These are phyloP conservation scores for Oxyteleia sp. DNA, from an alignment of 2,888 invertebrate genomes.

Conservation along the genomic window DNA sequence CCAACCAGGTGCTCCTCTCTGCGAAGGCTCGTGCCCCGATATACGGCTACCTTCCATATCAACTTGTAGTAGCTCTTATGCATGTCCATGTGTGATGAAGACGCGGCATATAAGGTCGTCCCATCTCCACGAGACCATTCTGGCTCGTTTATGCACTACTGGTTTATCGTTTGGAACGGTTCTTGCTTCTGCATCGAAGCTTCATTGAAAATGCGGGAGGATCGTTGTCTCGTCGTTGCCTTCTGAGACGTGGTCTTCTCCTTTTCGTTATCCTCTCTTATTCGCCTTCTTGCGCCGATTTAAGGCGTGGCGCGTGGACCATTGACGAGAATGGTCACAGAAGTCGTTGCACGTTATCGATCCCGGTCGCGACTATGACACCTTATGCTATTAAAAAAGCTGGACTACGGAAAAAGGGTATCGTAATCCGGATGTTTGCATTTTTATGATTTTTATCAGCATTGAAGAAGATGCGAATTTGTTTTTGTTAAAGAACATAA, in stretches of 20 bases:
- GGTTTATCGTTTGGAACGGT: constrained; percentile 67
- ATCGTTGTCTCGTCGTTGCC: constrained; percentile 71
- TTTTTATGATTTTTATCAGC: too few relatives aligned
- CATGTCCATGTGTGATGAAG: constrained; percentile 74
- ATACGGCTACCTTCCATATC: constrained; percentile 78
- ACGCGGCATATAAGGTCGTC: constrained; percentile 71
- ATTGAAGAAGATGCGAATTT: too few relatives aligned
- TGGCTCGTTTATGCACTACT: constrained; percentile 69
- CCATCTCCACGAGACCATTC: constrained; percentile 69
- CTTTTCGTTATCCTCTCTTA: constrained; percentile 36
- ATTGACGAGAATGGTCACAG: constrained; percentile 70
- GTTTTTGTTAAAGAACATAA: too few relatives aligned
- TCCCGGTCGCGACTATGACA: constrained; percentile 49
- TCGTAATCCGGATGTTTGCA: too few relatives aligned
- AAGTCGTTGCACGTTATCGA: constrained; percentile 65
- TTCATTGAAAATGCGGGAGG: constrained; percentile 74
- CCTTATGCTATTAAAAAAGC: constrained; percentile 15
- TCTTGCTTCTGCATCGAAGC: constrained; percentile 59
- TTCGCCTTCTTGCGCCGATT: constrained; percentile 50
- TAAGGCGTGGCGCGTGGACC: constrained; percentile 73
- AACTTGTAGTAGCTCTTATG: constrained; percentile 78
- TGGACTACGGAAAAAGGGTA: too few relatives aligned
- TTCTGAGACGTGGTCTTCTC: constrained; percentile 53
- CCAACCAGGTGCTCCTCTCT: constrained; percentile 65
- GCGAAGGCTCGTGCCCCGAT: constrained; percentile 74